These are phyloP conservation scores for Pterostichus niger DNA, from an alignment of 2,888 invertebrate species.

Conservation along the genomic window DNA sequence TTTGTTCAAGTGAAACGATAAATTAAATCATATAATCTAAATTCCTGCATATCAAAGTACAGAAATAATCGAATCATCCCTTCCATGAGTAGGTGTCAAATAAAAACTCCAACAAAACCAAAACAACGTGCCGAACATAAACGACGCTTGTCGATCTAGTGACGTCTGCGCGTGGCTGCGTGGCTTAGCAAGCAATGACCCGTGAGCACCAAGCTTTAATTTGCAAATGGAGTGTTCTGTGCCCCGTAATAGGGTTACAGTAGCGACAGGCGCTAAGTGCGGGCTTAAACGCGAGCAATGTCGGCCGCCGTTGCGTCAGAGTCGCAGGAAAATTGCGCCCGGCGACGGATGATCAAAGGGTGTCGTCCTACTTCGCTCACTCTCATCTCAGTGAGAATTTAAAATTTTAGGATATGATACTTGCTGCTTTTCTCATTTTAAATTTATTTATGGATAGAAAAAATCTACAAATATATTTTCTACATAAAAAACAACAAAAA, in stretches of 20 bases:
- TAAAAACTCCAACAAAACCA: neutral
- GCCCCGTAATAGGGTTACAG: slow-evolving; percentile 61
- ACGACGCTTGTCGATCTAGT: slow-evolving; percentile 29
- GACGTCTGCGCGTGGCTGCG: slow-evolving; percentile 4
- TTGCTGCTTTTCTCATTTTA: no score
- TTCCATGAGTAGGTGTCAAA: no score
- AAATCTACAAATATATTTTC: no score
- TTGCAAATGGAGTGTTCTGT: slow-evolving; percentile 74
- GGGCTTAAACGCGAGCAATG: slow-evolving; percentile 56
- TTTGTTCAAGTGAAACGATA: no score
- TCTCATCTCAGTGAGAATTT: neutral
- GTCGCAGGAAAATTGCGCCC: slow-evolving; percentile 37
- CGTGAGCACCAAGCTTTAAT: slow-evolving; percentile 76
- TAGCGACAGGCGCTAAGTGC: slow-evolving; percentile 62
- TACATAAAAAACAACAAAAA: no score
- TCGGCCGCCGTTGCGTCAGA: neutral
- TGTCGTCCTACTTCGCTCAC: neutral
- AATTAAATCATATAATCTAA: no score
- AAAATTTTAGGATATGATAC: no score
- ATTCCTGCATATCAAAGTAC: no score
- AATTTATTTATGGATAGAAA: no score
- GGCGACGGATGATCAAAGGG: slow-evolving; percentile 51
- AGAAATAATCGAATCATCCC: no score
- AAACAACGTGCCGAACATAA: slow-evolving; percentile 31
- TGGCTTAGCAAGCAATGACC: slow-evolving; percentile 69